These are phyloP conservation scores for Ctenomys sociabilis DNA, from an alignment of 2,113 vertebrate species.

Conservation along the genomic window DNA sequence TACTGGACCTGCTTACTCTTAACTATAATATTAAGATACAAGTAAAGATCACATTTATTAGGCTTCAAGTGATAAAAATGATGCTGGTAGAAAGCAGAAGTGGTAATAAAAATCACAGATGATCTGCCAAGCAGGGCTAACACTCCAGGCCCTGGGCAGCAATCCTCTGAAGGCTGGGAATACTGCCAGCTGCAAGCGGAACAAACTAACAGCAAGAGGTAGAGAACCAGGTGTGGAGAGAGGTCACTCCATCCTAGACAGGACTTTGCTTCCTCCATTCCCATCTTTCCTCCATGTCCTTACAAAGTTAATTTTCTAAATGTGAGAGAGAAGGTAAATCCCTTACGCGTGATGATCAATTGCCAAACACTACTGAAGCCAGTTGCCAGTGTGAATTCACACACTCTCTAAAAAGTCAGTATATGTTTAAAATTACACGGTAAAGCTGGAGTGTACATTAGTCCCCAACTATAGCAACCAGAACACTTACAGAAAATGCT, in stretches of 20 bases:
- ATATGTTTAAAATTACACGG: not conserved
- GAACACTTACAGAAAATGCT: not conserved
- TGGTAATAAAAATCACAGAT: slow-evolving; percentile 25
- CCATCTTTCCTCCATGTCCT: not conserved
- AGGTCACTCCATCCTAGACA: slow-evolving; percentile 50
- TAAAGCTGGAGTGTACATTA: not conserved
- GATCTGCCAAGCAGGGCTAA: slow-evolving; percentile 16
- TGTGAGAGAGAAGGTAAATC: not conserved
- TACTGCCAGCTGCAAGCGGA: slow-evolving; percentile 15
- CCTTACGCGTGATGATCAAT: not conserved
- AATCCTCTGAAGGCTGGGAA: slow-evolving; percentile 28
- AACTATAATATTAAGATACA: slow-evolving; percentile 39
- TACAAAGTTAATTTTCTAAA: slow-evolving; percentile 39
- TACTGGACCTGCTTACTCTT: not conserved
- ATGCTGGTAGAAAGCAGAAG: not conserved
- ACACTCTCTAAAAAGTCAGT: not conserved
- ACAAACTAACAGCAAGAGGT: not conserved
- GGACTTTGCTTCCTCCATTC: not conserved
- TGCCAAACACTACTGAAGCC: not conserved
- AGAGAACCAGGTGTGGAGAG: slow-evolving; percentile 35
- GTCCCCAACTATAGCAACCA: not conserved
- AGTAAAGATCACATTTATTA: slow-evolving; percentile 3
- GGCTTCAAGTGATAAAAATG: not conserved
- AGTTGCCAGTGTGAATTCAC: slow-evolving; percentile 9
- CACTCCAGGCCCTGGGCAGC: not conserved